Evolutionary conservation across 2,888 invertebrate species (phyloP).

Genomic region (Dusona sp.): DNA sequence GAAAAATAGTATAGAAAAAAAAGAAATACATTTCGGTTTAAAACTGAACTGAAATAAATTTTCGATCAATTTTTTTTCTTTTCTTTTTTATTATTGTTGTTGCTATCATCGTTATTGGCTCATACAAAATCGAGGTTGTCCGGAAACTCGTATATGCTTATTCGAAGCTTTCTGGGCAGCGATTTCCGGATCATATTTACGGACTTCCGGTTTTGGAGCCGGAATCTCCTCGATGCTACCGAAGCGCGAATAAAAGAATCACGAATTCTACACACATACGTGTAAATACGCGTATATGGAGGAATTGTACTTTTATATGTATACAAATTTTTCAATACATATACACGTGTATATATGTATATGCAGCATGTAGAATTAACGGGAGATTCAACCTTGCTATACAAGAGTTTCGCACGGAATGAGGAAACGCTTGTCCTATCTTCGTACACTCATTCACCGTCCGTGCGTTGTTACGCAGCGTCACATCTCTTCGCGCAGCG

Average conservation of each 20-base stretch:
- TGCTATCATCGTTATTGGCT: not conserved
- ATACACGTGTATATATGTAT: not conserved
- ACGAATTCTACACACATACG: constrained; percentile 2
- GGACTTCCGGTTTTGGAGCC: constrained; percentile 49
- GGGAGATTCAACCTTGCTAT: constrained; percentile 57
- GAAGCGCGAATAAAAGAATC: constrained; percentile 22
- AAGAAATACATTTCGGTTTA: no score
- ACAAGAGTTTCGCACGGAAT: constrained; percentile 58
- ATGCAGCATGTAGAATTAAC: constrained; percentile 12
- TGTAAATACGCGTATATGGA: not conserved
- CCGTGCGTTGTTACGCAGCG: constrained; percentile 38
- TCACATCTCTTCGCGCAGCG: constrained; percentile 50
- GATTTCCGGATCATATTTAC: constrained; percentile 30
- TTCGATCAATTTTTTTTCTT: not conserved
- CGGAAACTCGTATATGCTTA: not conserved
- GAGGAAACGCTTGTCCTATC: constrained; percentile 69
- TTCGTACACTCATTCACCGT: constrained; percentile 66
- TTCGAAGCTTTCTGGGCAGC: constrained; percentile 17
- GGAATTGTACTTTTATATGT: not conserved
- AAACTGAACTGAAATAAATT: not conserved
- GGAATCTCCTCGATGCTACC: constrained; percentile 1
- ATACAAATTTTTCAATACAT: constrained; percentile 5
- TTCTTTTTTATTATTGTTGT: not conserved
- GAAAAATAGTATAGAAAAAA: no score
- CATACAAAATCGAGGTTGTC: not conserved